A percentile compares a stretch with the other conserved stretches of the same genome.
phyloP scores from a whole-genome alignment of 2,797 vertebrate species.

The Distichodus sexfasciatus region DNA sequence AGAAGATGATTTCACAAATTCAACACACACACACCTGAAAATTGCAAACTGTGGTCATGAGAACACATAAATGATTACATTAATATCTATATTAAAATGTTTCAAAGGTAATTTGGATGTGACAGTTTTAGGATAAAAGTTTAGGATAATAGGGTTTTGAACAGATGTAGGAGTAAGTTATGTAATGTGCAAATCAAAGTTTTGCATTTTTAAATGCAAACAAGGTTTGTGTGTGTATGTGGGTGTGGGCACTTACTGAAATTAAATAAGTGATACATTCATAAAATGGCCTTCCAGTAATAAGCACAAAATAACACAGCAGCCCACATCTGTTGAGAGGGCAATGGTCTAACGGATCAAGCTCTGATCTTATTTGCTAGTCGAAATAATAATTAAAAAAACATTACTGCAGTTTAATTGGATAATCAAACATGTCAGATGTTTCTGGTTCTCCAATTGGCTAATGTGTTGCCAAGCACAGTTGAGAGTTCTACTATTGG shows the following conservation, averaged over 20 bases:
- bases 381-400: not conserved
- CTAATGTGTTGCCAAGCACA: conserved; percentile 42
- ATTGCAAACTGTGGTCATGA: too few species aligned
- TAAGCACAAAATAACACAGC: conserved; percentile 23
- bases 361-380: conserved; percentile 32
- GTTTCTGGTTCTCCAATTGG: conserved; percentile 35
- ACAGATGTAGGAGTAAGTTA: too few species aligned
- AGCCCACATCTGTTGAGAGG: conserved; percentile 10
- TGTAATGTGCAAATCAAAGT: too few species aligned
- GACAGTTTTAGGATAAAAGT: too few species aligned
- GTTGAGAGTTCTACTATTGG: conserved; percentile 18
- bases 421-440: conserved; percentile 20
- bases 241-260: not conserved
- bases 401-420: conserved; percentile 26
- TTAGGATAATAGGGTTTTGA: too few species aligned
- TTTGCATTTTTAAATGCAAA: too few species aligned
- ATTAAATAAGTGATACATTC: not conserved
- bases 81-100: too few species aligned
- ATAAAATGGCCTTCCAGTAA: conserved; percentile 35
- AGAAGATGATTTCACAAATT: too few species aligned
- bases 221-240: not conserved
- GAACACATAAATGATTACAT: too few species aligned
- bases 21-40: too few species aligned
- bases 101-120: too few species aligned
- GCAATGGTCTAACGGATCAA: not conserved